phyloP scores from a whole-genome alignment of 2,113 vertebrate species.

The Ctenomys sociabilis region DNA sequence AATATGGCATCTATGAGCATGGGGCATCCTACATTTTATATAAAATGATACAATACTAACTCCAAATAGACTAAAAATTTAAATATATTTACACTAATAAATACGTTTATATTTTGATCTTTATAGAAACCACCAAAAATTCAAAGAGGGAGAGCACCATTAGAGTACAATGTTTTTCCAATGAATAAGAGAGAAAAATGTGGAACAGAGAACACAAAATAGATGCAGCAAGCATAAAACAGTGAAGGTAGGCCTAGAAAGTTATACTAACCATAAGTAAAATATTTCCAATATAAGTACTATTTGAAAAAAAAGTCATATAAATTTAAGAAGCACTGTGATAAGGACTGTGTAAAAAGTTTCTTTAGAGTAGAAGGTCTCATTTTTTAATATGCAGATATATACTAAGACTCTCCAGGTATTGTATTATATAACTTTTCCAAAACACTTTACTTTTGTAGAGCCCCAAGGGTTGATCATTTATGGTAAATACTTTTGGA shows the following conservation, averaged over 20 bases:
- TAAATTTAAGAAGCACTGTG: background rate
- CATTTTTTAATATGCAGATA: background rate
- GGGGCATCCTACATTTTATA: background rate
- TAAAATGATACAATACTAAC: background rate
- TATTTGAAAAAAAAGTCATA: background rate
- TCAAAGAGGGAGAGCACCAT: background rate
- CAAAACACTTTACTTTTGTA: background rate
- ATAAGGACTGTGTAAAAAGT: background rate
- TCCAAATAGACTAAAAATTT: background rate
- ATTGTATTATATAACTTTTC: no score
- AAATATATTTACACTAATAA: background rate
- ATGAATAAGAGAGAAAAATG: background rate
- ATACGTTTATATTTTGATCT: background rate
- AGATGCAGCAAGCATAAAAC: background rate
- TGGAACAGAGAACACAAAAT: background rate
- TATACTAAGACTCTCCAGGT: background rate
- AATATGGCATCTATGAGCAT: background rate
- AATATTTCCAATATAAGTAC: background rate
- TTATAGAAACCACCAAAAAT: background rate
- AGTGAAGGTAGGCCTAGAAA: background rate
- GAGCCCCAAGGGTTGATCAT: background rate
- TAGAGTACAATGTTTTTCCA: background rate
- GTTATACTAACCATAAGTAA: background rate
- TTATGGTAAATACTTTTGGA: background rate
- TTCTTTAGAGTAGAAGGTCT: background rate